Evolutionary conservation across 1,140 invertebrate genomes (phyloP), one percentile per base, ranked within the genome.

Genomic region (Mamestra configurata): DNA sequence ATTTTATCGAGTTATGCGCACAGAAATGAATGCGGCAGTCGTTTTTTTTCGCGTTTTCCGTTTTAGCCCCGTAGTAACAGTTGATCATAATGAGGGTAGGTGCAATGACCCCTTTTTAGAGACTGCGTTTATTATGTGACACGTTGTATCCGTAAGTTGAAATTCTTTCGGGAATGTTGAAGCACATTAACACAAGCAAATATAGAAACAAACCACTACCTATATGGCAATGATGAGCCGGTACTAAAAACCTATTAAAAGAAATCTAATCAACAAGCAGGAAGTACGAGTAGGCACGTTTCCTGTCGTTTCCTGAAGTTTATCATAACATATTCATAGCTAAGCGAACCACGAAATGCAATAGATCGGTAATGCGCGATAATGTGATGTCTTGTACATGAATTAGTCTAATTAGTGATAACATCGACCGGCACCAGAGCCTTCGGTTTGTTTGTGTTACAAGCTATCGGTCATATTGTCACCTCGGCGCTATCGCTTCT

Each of bases 321-420:
- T 55, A 55, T 55, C 51, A 22, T 55, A 55, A 51, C 27, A 68
- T n/a, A 46, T n/a, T 24, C 11, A 40, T 37, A 37, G 27, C 15
- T 3, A 31, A 31, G 5, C 7, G 59, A 61, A 61, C 15, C 31
- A 61, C 59, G 31, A 35, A 61, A 35, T 37, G 27, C 59, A 37
- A 37, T 61, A 61, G 59, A 43, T 66, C 35, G 18, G 10, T 55
- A 20, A 3, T 15, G 61, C 4, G 18, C 61, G 61, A 66, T 66
- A 43, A 37, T 18, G 59, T 61, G n/a, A 4, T 3, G 18, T 0
- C 40, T 46, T 46, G 40, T 43, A 24, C 20, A 49, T 24, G 37
- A 46, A 68, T 68, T 68, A 68, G 64, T 22, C 11, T 43, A 68
- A 46, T 43, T 5, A 49, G 18, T 49, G 64, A 68, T 68, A 46